phyloP scores from a whole-genome alignment of 2,113 vertebrate genomes.

The Pteropus alecto region DNA sequence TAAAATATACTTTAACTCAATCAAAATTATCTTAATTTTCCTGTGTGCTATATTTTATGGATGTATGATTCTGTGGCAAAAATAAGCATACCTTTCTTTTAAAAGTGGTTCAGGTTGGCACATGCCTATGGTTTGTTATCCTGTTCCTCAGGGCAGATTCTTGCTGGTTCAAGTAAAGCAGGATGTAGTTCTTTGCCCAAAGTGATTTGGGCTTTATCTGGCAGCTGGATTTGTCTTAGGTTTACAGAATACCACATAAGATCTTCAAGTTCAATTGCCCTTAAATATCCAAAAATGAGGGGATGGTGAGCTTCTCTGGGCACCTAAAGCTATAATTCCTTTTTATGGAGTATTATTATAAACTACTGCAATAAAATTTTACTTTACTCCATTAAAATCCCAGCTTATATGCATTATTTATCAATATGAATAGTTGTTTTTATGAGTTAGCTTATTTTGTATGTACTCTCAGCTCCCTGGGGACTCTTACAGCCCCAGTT shows the following conservation, averaged over 20 bases:
- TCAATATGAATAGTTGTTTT: not conserved
- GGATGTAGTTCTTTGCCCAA: not conserved
- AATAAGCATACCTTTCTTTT: not conserved
- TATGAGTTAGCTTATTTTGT: slow-evolving; percentile 8
- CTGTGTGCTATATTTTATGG: not conserved
- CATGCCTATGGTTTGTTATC: not conserved
- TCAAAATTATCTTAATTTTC: not conserved
- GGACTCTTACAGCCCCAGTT: not conserved
- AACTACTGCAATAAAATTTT: slow-evolving; percentile 25
- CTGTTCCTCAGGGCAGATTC: not conserved
- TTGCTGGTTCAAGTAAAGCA: not conserved
- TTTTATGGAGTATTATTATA: not conserved
- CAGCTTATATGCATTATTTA: not conserved
- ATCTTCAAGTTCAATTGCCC: not conserved
- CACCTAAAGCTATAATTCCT: not conserved
- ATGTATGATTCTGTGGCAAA: not conserved
- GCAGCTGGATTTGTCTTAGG: not conserved
- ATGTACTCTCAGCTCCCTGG: not conserved
- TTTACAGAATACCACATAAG: not conserved
- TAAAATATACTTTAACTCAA: not conserved
- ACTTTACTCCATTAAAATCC: not conserved
- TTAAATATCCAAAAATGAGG: not conserved
- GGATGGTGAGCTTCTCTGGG: not conserved
- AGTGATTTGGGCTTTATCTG: not conserved
- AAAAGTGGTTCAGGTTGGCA: not conserved